Evolutionary conservation across 1,140 invertebrate species (phyloP).

Genomic region (Zaprionus davidi): DNA sequence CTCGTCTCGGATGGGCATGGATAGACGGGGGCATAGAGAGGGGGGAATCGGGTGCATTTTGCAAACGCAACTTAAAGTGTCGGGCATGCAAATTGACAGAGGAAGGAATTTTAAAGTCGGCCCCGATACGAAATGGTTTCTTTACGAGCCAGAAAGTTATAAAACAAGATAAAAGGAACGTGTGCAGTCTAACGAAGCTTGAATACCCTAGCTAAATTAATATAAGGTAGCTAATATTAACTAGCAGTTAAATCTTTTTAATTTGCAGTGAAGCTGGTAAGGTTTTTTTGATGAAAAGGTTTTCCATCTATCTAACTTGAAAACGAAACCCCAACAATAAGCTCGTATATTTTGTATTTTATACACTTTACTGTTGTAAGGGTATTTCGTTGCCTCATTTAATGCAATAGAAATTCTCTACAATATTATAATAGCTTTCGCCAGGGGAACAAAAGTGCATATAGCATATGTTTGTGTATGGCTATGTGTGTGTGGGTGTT

Average conservation of each 20-base stretch:
- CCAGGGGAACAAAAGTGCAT: background rate
- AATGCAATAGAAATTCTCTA: background rate
- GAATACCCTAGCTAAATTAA: background rate
- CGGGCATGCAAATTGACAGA: slow-evolving; percentile 34
- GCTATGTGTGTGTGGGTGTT: background rate
- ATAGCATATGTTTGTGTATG: background rate
- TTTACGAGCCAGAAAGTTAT: slow-evolving; percentile 5
- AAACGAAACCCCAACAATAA: no score
- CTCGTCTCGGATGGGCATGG: background rate
- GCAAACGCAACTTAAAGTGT: slow-evolving; percentile 63
- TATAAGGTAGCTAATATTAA: background rate
- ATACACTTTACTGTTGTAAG: background rate
- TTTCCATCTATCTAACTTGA: no score
- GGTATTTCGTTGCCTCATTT: background rate
- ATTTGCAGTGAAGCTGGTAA: background rate
- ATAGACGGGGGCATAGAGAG: background rate
- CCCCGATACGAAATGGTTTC: slow-evolving; percentile 30
- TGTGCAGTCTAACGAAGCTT: background rate
- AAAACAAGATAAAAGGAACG: slow-evolving; percentile 1
- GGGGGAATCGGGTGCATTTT: slow-evolving; percentile 33
- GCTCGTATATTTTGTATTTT: no score
- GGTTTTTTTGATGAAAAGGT: background rate
- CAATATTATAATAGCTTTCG: background rate
- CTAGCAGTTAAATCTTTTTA: background rate
- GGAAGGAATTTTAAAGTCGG: slow-evolving; percentile 53